These are phyloP conservation scores for Hypothenemus hampei DNA, from an alignment of 1,140 invertebrate genomes.

Conservation along the genomic window DNA sequence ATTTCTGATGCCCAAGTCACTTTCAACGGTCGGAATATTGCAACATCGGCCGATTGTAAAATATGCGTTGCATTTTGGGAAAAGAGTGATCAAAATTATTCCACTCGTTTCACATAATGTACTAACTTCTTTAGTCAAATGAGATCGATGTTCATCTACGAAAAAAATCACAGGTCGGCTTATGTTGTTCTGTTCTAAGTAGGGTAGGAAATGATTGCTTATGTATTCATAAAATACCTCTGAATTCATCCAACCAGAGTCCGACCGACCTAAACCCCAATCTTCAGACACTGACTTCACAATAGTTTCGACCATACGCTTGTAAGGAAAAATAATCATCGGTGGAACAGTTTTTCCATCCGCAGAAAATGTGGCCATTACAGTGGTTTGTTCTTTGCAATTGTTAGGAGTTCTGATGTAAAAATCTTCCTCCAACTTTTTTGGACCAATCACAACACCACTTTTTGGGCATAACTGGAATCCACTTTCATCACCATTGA, in stretches of 20 bases:
- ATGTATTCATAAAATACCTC: constrained; percentile 43
- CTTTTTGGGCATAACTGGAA: constrained; percentile 41
- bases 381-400: constrained; percentile 31
- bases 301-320: constrained; percentile 31
- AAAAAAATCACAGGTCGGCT: constrained; percentile 40
- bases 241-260: constrained; percentile 43
- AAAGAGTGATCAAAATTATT: constrained; percentile 30
- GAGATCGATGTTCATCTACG: constrained; percentile 41
- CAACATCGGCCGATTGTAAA: constrained; percentile 18
- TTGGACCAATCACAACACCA: constrained; percentile 30
- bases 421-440: no score
- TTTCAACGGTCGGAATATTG: constrained; percentile 21
- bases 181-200: constrained; percentile 31
- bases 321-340: constrained; percentile 31
- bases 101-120: not conserved
- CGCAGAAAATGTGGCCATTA: constrained; percentile 31
- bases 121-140: constrained; percentile 36
- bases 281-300: constrained; percentile 31
- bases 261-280: constrained; percentile 41
- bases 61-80: constrained; percentile 10
- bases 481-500: constrained; percentile 44
- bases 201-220: constrained; percentile 37
- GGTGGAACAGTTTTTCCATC: constrained; percentile 28
- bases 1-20: not conserved
- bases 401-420: no score